Conservation (phyloP, 2,113 vertebrate species). For the Grantiella picta region DNA sequence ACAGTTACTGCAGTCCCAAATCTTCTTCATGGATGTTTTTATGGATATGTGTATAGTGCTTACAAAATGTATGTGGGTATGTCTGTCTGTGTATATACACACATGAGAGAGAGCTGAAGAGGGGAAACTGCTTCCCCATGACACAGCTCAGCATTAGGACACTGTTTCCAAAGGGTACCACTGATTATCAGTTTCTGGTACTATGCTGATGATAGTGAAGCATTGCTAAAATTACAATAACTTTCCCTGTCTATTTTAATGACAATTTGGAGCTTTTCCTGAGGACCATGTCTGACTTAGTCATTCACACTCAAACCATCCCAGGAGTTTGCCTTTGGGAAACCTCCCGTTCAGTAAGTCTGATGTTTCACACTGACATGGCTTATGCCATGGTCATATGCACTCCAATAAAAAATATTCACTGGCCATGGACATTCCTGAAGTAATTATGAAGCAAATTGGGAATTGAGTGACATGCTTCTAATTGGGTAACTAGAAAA, state of each 20-base stretch:
- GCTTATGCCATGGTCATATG: background rate
- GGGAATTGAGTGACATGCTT: background rate
- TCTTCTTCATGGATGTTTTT: slow-evolving; percentile 1
- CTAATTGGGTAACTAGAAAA: background rate
- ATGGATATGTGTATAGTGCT: background rate
- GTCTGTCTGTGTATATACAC: background rate
- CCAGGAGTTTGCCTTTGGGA: background rate
- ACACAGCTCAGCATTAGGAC: background rate
- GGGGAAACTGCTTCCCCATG: background rate
- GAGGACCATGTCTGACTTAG: background rate
- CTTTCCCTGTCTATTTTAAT: background rate
- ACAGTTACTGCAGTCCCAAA: background rate
- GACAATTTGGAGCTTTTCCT: background rate
- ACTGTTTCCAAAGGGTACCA: background rate
- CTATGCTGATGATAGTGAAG: background rate
- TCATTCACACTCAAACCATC: background rate
- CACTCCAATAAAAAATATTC: background rate
- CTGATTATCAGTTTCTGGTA: background rate
- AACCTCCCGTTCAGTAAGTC: background rate
- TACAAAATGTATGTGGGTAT: background rate
- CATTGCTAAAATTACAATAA: background rate
- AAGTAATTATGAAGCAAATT: background rate
- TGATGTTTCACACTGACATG: background rate
- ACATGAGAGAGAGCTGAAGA: background rate
- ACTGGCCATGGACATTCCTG: background rate